Base-by-base conservation (phyloP, 2,888 invertebrate species). In the Caenorhabditis imperialis region DNA sequence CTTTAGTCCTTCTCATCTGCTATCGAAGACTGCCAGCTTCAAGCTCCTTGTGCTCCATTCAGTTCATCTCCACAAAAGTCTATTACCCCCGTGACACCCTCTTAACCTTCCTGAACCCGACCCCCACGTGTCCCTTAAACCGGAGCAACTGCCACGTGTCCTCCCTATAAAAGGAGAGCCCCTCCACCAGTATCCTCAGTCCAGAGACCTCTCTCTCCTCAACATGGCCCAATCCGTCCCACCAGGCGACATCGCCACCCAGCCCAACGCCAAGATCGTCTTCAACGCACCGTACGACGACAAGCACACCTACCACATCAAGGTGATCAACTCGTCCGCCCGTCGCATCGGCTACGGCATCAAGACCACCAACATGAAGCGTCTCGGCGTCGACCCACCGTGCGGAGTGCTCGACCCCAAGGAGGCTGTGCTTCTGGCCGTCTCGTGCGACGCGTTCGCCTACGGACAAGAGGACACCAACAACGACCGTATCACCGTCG, bases 241-340 rank as follows among this genome's bases (percentile, higher is more conserved):
- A 47, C 81, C 81, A 37, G 81, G 81, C 25, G 81, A 81, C 55
- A 81, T 81, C 71, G 47, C 45, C 38, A 80, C 79, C 44, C 77
- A 77, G 60, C 80, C 79, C 25, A 71, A 61, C 65, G 54, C 75
- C 50, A 80, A 80, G 80, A 77, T 82, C 70, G 81, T 81, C 72
- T 81, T 81, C 78, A 81, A 81, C 67, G 78, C 81, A 4, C 81
- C 81, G 51, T 81, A 81, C 67, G 81, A 79, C 62, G 78, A 81
- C 70, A 81, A 81, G 81, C 81, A 81, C 77, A 78, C 78, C 70
- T 30, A 30, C 30, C 30, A 30, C 30, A 30, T 30, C 30, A 30
- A 30, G 30, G 30, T 30, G 30, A 30, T 30, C 30, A 30, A 30
- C 30, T 30, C 30, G 30, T 30, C 30, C 30, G 30, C 30, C 30